Conservation (phyloP, 1,140 invertebrate species). For the Cydia pomonella region DNA sequence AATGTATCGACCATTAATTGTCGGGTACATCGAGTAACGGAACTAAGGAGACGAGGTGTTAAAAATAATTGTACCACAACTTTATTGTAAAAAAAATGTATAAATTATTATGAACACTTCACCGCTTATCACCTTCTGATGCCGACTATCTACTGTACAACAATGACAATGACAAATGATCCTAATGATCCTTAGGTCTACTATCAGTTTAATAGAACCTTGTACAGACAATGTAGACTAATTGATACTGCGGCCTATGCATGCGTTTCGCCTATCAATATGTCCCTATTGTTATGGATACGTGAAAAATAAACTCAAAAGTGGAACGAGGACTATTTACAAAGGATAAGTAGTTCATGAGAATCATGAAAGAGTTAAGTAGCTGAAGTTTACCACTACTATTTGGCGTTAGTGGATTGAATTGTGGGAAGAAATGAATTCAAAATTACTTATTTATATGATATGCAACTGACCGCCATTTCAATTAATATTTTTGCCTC, state of each 20-base stretch:
- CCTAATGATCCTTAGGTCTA: constrained; percentile 14
- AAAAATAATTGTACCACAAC: no score
- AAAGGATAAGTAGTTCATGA: background rate
- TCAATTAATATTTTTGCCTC: no score
- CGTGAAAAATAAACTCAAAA: background rate
- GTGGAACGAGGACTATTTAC: background rate
- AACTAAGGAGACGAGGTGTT: no score
- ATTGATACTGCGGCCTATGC: constrained; percentile 8
- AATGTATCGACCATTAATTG: background rate
- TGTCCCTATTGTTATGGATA: background rate
- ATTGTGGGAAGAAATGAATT: no score
- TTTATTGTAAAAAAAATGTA: no score
- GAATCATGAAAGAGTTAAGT: no score
- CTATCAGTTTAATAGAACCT: constrained; percentile 6
- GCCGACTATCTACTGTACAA: background rate
- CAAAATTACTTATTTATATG: no score
- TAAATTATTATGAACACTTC: no score
- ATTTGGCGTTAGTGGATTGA: no score
- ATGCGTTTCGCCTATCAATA: background rate
- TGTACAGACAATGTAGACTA: constrained; percentile 12
- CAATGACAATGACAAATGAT: constrained; percentile 20
- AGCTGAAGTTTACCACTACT: no score
- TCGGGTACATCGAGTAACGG: background rate
- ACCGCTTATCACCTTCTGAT: no score
- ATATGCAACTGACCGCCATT: no score